phyloP scores from a whole-genome alignment of 2,888 invertebrate genomes.

The Dryomyza anilis region DNA sequence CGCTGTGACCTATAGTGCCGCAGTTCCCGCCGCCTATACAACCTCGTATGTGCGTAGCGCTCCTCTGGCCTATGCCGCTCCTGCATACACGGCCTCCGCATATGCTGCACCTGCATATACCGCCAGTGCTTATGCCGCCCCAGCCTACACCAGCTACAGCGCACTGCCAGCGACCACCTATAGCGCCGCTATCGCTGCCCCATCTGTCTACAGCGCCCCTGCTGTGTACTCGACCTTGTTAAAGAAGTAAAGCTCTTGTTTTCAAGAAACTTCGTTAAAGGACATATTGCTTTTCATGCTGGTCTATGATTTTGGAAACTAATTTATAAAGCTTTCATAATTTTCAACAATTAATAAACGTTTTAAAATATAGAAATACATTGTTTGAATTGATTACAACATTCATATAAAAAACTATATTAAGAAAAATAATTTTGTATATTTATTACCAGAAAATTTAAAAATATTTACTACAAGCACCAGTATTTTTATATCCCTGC shows the following conservation, averaged over 20 bases:
- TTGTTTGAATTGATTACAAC: too few species aligned
- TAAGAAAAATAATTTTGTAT: too few species aligned
- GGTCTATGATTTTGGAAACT: too few species aligned
- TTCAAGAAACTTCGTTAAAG: too few species aligned
- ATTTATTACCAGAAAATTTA: too few species aligned
- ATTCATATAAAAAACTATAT: too few species aligned
- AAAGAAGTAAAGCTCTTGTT: slow-evolving; percentile 28
- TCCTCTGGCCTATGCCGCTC: slow-evolving; percentile 15
- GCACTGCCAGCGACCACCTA: slow-evolving; percentile 20
- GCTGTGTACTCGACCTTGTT: slow-evolving; percentile 28
- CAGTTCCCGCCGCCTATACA: slow-evolving; percentile 31
- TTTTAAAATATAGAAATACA: too few species aligned
- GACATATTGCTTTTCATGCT: too few species aligned
- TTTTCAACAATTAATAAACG: too few species aligned
- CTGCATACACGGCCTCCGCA: slow-evolving; percentile 25
- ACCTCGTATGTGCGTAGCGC: slow-evolving; percentile 32
- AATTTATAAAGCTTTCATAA: too few species aligned
- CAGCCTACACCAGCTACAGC: slow-evolving; percentile 27
- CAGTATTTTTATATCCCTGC: too few species aligned
- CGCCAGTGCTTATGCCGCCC: slow-evolving; percentile 14
- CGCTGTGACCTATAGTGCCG: slow-evolving; percentile 25
- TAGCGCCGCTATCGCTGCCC: background rate
- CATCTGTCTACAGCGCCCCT: slow-evolving; percentile 9
- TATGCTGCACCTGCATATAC: slow-evolving; percentile 17
- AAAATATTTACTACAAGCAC: too few species aligned